Conservation (phyloP, 30 jellyfish, hydroid and myxozoan species). For the Aurelia coerulea region DNA sequence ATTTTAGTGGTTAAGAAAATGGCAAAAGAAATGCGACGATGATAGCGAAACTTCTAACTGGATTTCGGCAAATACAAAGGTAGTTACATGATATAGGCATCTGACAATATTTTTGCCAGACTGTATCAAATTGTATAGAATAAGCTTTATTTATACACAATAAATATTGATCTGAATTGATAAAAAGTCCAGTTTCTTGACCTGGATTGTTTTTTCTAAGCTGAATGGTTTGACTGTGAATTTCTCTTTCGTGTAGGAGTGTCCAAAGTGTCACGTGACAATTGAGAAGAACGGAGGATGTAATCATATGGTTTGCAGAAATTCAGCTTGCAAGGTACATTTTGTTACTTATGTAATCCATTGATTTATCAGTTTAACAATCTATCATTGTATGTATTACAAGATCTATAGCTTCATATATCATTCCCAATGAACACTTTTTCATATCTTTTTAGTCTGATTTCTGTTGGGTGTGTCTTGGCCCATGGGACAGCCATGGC, state of each 20-base stretch:
- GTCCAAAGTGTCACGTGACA: constrained; percentile 99
- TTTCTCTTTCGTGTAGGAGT: constrained; percentile 64
- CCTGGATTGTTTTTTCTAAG: neutral
- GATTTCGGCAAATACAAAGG: constrained; percentile 98
- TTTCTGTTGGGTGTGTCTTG: constrained; percentile 99
- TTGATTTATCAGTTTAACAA: neutral
- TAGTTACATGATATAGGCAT: neutral
- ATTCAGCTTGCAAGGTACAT: constrained; percentile 91
- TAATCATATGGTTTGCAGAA: constrained; percentile 98
- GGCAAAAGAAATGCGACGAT: constrained; percentile 98
- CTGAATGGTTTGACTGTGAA: neutral
- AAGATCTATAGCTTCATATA: no score
- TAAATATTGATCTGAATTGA: no score
- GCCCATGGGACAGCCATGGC: constrained; percentile 99
- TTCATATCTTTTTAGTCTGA: constrained; percentile 68
- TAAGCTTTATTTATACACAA: no score
- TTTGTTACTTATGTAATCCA: neutral
- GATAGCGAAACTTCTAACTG: constrained; percentile 99
- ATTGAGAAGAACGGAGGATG: constrained; percentile 99
- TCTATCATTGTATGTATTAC: no score
- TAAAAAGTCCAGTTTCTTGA: neutral
- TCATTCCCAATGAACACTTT: neutral
- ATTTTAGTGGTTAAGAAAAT: constrained; percentile 90
- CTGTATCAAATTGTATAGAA: no score
- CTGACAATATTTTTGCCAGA: no score